These are phyloP conservation scores for Alligator sinensis DNA, from an alignment of 2,113 vertebrate species.

Conservation along the genomic window DNA sequence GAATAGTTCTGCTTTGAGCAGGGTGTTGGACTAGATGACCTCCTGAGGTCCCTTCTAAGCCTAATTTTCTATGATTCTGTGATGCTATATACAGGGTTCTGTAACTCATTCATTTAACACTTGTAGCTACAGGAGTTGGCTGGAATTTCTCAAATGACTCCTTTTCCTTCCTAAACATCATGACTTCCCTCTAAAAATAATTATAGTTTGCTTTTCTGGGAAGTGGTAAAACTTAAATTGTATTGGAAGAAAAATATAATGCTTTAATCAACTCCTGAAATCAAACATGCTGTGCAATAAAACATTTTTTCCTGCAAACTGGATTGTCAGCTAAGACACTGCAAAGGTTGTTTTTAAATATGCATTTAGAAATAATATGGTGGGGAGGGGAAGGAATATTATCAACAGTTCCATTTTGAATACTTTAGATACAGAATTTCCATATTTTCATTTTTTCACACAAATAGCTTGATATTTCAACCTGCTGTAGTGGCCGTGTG, in stretches of 20 bases:
- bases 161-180: neutral
- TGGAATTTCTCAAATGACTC: neutral
- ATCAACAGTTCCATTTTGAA: neutral
- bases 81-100: neutral
- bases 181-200: neutral
- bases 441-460: neutral
- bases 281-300: neutral
- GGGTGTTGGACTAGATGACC: too few relatives aligned
- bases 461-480: neutral
- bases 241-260: neutral
- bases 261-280: neutral
- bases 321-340: neutral
- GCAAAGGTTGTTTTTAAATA: neutral
- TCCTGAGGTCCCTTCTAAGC: too few relatives aligned
- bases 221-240: neutral
- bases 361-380: neutral
- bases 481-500: neutral
- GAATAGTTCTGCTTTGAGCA: too few relatives aligned
- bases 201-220: neutral
- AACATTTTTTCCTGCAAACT: neutral
- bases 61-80: too few relatives aligned
- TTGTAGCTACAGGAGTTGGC: neutral
- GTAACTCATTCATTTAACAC: neutral
- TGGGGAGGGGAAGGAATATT: neutral
- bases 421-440: too few relatives aligned